A percentile compares a stretch with the other conserved stretches of the same genome.
These are phyloP conservation scores for Napeogenes inachia DNA, from an alignment of 2,888 invertebrate genomes.

Conservation along the genomic window DNA sequence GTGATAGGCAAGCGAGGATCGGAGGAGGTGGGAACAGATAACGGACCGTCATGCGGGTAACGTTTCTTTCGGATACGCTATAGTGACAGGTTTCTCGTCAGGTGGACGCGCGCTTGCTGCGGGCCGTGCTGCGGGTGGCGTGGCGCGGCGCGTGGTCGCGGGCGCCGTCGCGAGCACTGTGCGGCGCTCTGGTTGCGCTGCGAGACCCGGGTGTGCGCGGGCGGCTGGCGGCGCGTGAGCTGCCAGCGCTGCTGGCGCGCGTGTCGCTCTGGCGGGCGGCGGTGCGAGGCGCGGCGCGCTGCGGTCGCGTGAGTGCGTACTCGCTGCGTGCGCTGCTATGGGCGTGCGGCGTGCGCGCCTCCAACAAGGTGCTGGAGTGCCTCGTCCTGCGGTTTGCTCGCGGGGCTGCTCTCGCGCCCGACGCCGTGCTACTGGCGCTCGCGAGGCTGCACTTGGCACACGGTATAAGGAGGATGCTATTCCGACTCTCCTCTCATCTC, in stretches of 20 bases:
- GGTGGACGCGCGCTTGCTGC: slow-evolving; percentile 35
- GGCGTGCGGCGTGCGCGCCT: slow-evolving; percentile 80
- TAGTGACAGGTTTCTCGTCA: slow-evolving; percentile 53
- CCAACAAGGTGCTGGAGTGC: slow-evolving; percentile 86
- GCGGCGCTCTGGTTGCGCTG: slow-evolving; percentile 83
- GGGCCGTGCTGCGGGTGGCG: slow-evolving; percentile 53
- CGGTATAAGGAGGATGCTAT: slow-evolving; percentile 36
- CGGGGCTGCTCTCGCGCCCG: slow-evolving; percentile 26
- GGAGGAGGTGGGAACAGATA: slow-evolving; percentile 49
- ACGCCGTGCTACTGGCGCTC: slow-evolving; percentile 26
- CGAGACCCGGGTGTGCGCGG: slow-evolving; percentile 82
- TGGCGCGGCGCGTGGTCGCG: slow-evolving; percentile 74
- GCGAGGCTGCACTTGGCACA: slow-evolving; percentile 54
- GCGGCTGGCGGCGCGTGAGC: slow-evolving; percentile 76
- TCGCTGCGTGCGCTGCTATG: slow-evolving; percentile 80
- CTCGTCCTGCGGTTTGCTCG: slow-evolving; percentile 82
- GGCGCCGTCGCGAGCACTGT: slow-evolving; percentile 77
- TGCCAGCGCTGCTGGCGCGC: slow-evolving; percentile 79
- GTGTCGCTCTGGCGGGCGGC: slow-evolving; percentile 70
- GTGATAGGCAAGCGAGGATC: slow-evolving; percentile 32
- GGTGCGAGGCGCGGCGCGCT: slow-evolving; percentile 24
- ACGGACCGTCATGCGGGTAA: slow-evolving; percentile 47
- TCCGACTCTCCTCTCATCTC: not conserved
- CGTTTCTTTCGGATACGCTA: slow-evolving; percentile 33
- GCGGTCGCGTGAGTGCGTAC: slow-evolving; percentile 55